A percentile compares a stretch with the other conserved stretches of the same genome.
Conservation (phyloP, 2,888 invertebrate species). For the Crepidodera aurea region DNA sequence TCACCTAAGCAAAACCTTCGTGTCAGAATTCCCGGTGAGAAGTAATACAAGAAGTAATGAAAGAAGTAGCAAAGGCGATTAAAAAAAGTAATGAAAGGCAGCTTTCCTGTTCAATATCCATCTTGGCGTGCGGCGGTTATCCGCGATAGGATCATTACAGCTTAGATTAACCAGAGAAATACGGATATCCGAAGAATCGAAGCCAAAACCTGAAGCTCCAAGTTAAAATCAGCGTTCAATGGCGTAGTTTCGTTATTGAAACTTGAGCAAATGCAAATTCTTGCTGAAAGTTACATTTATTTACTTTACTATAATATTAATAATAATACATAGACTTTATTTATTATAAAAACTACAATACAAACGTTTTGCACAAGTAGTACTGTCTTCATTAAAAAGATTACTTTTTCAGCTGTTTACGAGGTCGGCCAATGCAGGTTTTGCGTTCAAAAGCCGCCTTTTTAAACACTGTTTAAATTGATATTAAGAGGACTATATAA, state of each 20-base stretch:
- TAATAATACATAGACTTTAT: no score
- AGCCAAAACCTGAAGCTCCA: slow-evolving; percentile 34
- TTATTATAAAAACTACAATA: no score
- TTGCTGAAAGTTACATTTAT: no score
- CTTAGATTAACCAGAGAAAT: slow-evolving; percentile 51
- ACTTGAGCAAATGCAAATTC: no score
- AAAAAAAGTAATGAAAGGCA: slow-evolving; percentile 38
- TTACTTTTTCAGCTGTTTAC: no score
- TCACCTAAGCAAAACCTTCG: slow-evolving; percentile 10
- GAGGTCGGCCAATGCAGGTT: no score
- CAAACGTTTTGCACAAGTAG: no score
- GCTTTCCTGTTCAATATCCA: slow-evolving; percentile 38
- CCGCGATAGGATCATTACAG: slow-evolving; percentile 50
- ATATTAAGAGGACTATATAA: no score
- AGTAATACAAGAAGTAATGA: slow-evolving; percentile 30
- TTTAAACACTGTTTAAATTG: no score
- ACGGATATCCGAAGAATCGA: slow-evolving; percentile 47
- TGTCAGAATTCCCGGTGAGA: slow-evolving; percentile 15
- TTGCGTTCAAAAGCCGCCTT: no score
- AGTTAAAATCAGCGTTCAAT: neutral
- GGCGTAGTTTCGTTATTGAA: neutral
- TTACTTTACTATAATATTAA: no score
- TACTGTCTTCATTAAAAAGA: no score
- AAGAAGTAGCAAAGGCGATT: slow-evolving; percentile 26
- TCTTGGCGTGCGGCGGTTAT: slow-evolving; percentile 36